These are phyloP conservation scores for Pentamera pediparva DNA, from an alignment of 53 echinoderm and acorn worm genomes.

Conservation along the genomic window DNA sequence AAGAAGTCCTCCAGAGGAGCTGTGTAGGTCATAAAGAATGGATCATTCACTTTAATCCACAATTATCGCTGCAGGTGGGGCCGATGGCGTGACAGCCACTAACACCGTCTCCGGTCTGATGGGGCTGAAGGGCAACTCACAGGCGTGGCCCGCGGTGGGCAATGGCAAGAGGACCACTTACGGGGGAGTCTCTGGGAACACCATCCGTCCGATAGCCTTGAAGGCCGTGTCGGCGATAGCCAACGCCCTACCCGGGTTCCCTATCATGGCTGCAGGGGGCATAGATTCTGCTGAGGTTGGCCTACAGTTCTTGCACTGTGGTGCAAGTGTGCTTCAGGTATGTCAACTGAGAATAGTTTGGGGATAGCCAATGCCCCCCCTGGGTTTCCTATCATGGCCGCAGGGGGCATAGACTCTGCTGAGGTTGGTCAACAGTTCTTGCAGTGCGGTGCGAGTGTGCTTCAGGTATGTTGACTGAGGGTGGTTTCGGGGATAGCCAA, in stretches of 20 bases:
- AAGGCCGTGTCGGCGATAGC: conserved; percentile 95
- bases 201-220: conserved; percentile 94
- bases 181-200: conserved; percentile 94
- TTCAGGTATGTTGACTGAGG: conserved; percentile 76
- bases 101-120: conserved; percentile 98
- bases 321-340: conserved; percentile 83
- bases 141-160: conserved; percentile 88
- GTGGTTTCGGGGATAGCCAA: conserved; percentile 89
- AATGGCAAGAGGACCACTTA: conserved; percentile 77
- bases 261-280: conserved; percentile 89
- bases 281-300: conserved; percentile 92
- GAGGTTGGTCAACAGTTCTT: conserved; percentile 78
- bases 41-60: neutral
- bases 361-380: conserved; percentile 24
- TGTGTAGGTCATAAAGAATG: too few species aligned
- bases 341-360: neutral
- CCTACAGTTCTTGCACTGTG: conserved; percentile 86
- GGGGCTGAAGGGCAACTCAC: conserved; percentile 71
- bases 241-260: conserved; percentile 84
- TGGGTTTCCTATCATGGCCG: conserved; percentile 82
- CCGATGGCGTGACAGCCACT: conserved; percentile 96
- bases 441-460: conserved; percentile 66
- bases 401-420: conserved; percentile 84
- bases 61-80: conserved; percentile 51
- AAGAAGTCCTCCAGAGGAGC: too few species aligned